Base-by-base conservation (phyloP, 2,888 invertebrate species). In the Drosophila robusta region DNA sequence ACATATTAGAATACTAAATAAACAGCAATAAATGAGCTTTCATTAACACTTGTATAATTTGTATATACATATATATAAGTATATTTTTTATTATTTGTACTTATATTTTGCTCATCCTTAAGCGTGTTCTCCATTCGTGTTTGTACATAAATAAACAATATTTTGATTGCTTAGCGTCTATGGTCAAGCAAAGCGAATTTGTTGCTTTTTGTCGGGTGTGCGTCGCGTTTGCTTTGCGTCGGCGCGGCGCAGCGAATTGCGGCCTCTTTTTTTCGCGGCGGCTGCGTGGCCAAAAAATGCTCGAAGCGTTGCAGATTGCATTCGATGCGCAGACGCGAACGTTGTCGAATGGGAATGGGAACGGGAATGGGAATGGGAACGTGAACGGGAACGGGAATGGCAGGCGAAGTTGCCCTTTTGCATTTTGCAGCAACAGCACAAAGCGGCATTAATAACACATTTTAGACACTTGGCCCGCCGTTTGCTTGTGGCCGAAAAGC, bases 301-400 rank as follows among this genome's bases (percentile, higher is more conserved):
- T 89, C 77, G 72, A 80, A 87, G 89, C 89, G 86, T 90, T 81
- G 84, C 89, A 83, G 84, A 89, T 89, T 90, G 81, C 87, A 90
- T 89, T 89, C 90, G 90, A 74, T 78, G 81, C 87, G 86, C 77
- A 75, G 57, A 64, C 60, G 57, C 51, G 42, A 65, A 54, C 46
- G 41, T 42, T 41, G 44, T 64, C 46, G 50, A 63, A 65, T 63
- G 69, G 39, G 41, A 50, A 65, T 66, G 38, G 24, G 46, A 29
- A 18, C 29, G 45, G 32, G 12, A 16, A n/a, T 8, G 7, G 42
- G 41, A 9, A 16, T 14, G 12, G 9, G 9, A 24, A 16, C 4
- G 6, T 34, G 16, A 1, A 14, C 9, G 51, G 52, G 22, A 38
- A 16, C 4, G 44, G 29, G 8, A n/a, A 18, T 1, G 12, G 29